A percentile compares a stretch with the other conserved stretches of the same genome.
Evolutionary conservation across 2,888 invertebrate genomes (phyloP).

Genomic region (Agriopis aurantiaria): DNA sequence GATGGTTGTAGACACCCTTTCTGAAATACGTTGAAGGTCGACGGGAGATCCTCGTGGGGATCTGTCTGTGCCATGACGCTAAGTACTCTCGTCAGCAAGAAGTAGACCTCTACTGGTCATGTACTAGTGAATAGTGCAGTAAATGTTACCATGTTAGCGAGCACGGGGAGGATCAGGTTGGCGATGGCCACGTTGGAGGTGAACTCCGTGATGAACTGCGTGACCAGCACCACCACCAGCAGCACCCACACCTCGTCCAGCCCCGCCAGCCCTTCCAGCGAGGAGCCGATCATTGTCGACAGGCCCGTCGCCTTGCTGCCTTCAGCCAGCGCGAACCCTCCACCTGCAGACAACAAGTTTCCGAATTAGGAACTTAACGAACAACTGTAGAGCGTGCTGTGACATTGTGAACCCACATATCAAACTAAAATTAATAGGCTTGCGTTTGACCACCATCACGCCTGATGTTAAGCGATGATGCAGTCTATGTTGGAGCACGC

Average conservation of each 20-base stretch:
- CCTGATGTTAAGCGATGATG: no score
- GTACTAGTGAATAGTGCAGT: neutral
- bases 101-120: no score
- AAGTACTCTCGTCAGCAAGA: no score
- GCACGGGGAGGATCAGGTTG: slow-evolving; percentile 94
- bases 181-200: slow-evolving; percentile 97
- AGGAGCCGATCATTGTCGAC: slow-evolving; percentile 90
- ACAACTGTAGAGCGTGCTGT: no score
- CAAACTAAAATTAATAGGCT: no score
- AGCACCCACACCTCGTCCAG: slow-evolving; percentile 89
- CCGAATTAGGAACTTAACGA: neutral
- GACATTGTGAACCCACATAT: no score
- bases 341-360: slow-evolving; percentile 87
- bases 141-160: slow-evolving; percentile 89
- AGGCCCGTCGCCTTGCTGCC: slow-evolving; percentile 93
- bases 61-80: no score
- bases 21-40: no score
- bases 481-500: no score
- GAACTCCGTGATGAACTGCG: slow-evolving; percentile 94
- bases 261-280: slow-evolving; percentile 88
- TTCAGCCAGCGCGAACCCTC: slow-evolving; percentile 96
- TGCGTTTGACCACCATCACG: no score
- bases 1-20: no score
- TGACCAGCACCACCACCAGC: slow-evolving; percentile 91
- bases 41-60: no score